Evolutionary conservation across 2,113 vertebrate genomes (phyloP).

Genomic region (Alectura lathami): DNA sequence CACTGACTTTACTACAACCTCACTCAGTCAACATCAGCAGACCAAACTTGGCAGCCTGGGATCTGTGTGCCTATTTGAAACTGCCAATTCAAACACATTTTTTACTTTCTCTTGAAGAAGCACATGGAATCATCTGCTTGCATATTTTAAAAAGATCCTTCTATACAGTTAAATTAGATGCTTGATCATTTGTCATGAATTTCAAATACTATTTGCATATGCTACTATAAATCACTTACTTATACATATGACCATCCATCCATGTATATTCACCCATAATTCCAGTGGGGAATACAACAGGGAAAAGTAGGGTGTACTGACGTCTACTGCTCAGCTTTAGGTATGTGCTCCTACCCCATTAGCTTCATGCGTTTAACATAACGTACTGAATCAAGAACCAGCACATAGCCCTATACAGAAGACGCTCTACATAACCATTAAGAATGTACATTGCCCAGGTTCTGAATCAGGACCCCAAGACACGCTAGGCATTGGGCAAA

Average conservation of each 20-base stretch:
- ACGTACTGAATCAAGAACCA: not conserved
- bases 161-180: not conserved
- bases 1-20: not conserved
- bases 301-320: not conserved
- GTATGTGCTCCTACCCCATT: not conserved
- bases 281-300: not conserved
- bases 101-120: not conserved
- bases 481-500: not conserved
- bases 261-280: not conserved
- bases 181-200: not conserved
- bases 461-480: not conserved
- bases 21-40: not conserved
- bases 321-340: not conserved
- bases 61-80: not conserved
- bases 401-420: not conserved
- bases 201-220: not conserved
- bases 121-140: not conserved
- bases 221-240: not conserved
- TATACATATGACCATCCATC: not conserved
- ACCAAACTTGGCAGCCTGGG: not conserved
- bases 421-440: not conserved
- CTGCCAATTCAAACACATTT: not conserved
- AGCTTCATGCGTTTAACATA: not conserved
- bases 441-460: not conserved
- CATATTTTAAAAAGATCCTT: not conserved